Evolutionary conservation across 2,888 invertebrate species (phyloP).

Genomic region (Cheilosia scutellata): DNA sequence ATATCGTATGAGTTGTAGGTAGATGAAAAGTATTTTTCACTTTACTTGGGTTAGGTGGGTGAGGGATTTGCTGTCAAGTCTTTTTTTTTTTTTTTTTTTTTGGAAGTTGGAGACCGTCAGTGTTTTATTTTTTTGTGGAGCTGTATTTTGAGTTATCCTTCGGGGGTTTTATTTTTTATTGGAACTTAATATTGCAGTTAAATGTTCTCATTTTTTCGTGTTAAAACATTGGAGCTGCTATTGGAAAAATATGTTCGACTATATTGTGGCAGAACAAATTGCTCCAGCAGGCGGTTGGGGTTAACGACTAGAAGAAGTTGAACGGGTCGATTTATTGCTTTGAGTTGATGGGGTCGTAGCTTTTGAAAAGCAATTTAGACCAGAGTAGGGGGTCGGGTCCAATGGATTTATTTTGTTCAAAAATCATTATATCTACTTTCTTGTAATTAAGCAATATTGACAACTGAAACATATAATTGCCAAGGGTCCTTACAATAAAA

Average conservation of each 20-base stretch:
- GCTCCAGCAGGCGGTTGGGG: not conserved
- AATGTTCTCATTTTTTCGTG: not conserved
- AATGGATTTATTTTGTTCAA: too few species aligned
- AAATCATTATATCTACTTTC: too few species aligned
- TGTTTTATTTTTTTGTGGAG: not conserved
- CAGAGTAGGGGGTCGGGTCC: too few species aligned
- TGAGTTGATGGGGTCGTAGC: too few species aligned
- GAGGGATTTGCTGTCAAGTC: constrained; percentile 32
- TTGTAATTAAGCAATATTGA: too few species aligned
- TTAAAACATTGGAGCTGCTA: not conserved
- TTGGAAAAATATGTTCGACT: not conserved
- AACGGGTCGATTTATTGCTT: too few species aligned
- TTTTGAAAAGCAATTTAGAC: too few species aligned
- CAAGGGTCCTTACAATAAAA: too few species aligned
- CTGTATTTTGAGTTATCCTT: not conserved
- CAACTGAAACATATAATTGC: too few species aligned
- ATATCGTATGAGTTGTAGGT: constrained; percentile 1
- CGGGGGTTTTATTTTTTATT: not conserved
- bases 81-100: not conserved
- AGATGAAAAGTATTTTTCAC: constrained; percentile 51
- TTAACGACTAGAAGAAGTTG: too few species aligned
- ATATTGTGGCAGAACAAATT: not conserved
- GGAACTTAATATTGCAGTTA: not conserved
- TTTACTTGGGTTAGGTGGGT: constrained; percentile 6
- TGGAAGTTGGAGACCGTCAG: not conserved